Evolutionary conservation across 2,888 invertebrate species (phyloP).

Genomic region (Idaea straminata): DNA sequence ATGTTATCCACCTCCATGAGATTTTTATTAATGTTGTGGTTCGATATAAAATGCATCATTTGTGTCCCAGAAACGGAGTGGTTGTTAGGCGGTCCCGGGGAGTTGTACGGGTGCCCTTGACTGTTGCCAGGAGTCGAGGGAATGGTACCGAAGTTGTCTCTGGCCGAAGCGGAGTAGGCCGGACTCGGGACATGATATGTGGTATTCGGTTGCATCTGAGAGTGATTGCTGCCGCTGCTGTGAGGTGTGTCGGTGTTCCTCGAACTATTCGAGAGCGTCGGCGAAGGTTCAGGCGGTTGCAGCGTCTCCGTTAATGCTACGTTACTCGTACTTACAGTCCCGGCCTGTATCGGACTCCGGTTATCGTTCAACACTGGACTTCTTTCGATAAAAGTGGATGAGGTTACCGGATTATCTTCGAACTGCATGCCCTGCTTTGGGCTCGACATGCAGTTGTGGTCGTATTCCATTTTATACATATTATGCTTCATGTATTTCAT

Average conservation of each 20-base stretch:
- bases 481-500: constrained; percentile 66
- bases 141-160: constrained; percentile 61
- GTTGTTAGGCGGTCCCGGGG: constrained; percentile 60
- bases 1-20: constrained; percentile 77
- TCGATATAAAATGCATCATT: constrained; percentile 77
- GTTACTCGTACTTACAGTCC: constrained; percentile 91
- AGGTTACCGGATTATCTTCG: constrained; percentile 83
- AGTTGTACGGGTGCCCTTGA: constrained; percentile 58
- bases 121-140: constrained; percentile 60
- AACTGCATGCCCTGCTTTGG: constrained; percentile 66
- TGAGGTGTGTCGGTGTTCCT: constrained; percentile 72
- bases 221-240: constrained; percentile 57
- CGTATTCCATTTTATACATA: constrained; percentile 70
- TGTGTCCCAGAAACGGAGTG: constrained; percentile 64
- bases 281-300: constrained; percentile 80
- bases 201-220: constrained; percentile 58
- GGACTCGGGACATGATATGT: constrained; percentile 73
- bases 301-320: constrained; percentile 83
- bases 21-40: constrained; percentile 74
- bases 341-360: constrained; percentile 89
- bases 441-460: constrained; percentile 77
- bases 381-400: constrained; percentile 83
- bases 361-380: constrained; percentile 80
- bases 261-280: constrained; percentile 79
- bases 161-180: constrained; percentile 70